phyloP scores from a whole-genome alignment of 2,888 invertebrate species.

The Norana najaformis region DNA sequence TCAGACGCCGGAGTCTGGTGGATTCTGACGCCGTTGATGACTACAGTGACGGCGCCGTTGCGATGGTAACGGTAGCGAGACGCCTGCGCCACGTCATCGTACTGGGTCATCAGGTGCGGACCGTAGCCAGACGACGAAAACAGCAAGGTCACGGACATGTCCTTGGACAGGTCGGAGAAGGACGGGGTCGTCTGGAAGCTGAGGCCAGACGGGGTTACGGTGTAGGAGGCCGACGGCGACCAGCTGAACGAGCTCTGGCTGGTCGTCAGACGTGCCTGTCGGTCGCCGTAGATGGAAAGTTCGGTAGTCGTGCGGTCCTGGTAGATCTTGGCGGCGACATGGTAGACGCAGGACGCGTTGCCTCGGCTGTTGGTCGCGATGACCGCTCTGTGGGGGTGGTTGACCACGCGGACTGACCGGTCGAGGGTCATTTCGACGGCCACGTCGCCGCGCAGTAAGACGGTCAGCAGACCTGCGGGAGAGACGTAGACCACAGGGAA shows the following conservation, averaged over 20 bases:
- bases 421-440: slow-evolving; percentile 63
- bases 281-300: slow-evolving; percentile 54
- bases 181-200: slow-evolving; percentile 34
- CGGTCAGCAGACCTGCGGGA: slow-evolving; percentile 60
- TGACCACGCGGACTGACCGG: slow-evolving; percentile 61
- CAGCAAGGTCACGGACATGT: slow-evolving; percentile 57
- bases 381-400: slow-evolving; percentile 58
- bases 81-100: slow-evolving; percentile 53
- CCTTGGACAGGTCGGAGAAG: slow-evolving; percentile 57
- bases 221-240: slow-evolving; percentile 45
- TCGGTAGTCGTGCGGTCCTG: slow-evolving; percentile 61
- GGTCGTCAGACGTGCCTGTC: slow-evolving; percentile 52
- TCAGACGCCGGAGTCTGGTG: slow-evolving; percentile 59
- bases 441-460: slow-evolving; percentile 59
- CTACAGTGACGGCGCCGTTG: slow-evolving; percentile 55
- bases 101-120: slow-evolving; percentile 55
- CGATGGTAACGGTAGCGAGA: slow-evolving; percentile 56
- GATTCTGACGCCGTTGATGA: slow-evolving; percentile 60
- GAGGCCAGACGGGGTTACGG: slow-evolving; percentile 40
- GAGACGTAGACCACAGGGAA: slow-evolving; percentile 48
- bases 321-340: slow-evolving; percentile 59
- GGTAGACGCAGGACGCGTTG: slow-evolving; percentile 58
- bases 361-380: slow-evolving; percentile 59
- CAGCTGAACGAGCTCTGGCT: slow-evolving; percentile 51
- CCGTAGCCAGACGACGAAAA: slow-evolving; percentile 58